These are phyloP conservation scores for Xenopus petersii DNA, from an alignment of 2,797 vertebrate genomes.

Conservation along the genomic window DNA sequence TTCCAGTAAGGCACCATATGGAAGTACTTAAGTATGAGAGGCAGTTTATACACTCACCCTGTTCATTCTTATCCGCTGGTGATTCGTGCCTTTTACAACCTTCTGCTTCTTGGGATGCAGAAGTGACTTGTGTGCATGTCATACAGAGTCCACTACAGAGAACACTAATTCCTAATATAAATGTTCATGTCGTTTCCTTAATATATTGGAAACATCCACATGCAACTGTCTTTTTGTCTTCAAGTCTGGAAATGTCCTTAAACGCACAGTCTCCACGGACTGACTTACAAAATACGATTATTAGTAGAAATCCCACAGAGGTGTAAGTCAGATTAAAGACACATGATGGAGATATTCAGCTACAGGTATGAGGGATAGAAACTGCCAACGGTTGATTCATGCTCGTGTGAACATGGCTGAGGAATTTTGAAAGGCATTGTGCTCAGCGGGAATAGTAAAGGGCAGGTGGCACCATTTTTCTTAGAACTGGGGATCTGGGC, in stretches of 20 bases:
- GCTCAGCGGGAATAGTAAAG: conserved; percentile 56
- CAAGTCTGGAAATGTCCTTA: background rate
- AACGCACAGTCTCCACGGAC: background rate
- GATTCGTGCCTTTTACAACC: no score
- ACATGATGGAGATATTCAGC: conserved; percentile 45
- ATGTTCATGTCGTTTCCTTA: no score
- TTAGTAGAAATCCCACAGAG: conserved; percentile 16
- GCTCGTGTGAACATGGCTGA: conserved; percentile 42
- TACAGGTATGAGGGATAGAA: conserved; percentile 26
- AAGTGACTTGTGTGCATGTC: no score
- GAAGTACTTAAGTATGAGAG: no score
- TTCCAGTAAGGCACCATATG: no score
- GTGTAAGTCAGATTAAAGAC: conserved; percentile 26
- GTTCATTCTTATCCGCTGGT: no score
- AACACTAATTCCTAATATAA: no score
- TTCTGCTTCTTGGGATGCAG: no score
- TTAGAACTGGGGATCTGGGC: conserved; percentile 74
- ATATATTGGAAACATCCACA: no score
- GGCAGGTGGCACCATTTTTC: conserved; percentile 74
- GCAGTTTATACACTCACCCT: no score
- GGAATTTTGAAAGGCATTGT: conserved; percentile 34
- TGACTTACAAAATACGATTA: conserved; percentile 10
- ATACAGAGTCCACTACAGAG: background rate
- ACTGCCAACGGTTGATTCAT: conserved; percentile 44
- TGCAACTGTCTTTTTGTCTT: no score